Evolutionary conservation across 2,113 vertebrate species (phyloP).

Genomic region (Zootoca vivipara): DNA sequence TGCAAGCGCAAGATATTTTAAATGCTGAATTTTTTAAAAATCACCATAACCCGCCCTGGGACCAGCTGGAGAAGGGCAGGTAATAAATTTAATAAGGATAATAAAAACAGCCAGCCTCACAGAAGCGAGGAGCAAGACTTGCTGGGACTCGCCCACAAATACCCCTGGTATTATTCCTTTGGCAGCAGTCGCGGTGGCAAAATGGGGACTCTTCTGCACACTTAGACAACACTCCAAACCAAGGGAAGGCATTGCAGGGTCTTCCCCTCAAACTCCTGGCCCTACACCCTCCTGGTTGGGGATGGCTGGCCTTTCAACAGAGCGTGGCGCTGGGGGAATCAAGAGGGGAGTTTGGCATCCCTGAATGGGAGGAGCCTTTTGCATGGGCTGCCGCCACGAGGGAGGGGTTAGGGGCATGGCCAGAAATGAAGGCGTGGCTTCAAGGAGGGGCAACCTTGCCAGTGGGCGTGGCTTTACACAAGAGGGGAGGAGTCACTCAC

Average conservation of each 20-base stretch:
- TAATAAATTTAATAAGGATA: too few species aligned
- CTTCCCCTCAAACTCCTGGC: too few species aligned
- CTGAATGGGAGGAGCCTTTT: background rate
- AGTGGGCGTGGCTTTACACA: background rate
- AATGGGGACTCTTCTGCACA: too few species aligned
- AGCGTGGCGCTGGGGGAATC: background rate
- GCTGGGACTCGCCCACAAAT: background rate
- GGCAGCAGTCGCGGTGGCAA: too few species aligned
- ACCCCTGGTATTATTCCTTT: too few species aligned
- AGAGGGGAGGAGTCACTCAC: slow-evolving; percentile 49
- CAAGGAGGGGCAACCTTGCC: background rate
- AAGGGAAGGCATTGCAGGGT: too few species aligned
- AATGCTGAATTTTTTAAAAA: too few species aligned
- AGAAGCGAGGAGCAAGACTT: background rate
- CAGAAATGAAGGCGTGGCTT: background rate
- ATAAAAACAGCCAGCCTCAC: background rate
- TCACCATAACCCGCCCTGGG: too few species aligned
- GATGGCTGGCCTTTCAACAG: background rate
- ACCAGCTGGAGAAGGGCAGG: too few species aligned
- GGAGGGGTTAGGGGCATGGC: background rate
- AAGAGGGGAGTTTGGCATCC: background rate
- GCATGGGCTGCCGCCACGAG: background rate
- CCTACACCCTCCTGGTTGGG: too few species aligned
- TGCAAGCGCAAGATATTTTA: too few species aligned
- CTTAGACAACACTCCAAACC: too few species aligned